These are phyloP conservation scores for Spinus pinus DNA, from an alignment of 2,797 vertebrate species.

Conservation along the genomic window DNA sequence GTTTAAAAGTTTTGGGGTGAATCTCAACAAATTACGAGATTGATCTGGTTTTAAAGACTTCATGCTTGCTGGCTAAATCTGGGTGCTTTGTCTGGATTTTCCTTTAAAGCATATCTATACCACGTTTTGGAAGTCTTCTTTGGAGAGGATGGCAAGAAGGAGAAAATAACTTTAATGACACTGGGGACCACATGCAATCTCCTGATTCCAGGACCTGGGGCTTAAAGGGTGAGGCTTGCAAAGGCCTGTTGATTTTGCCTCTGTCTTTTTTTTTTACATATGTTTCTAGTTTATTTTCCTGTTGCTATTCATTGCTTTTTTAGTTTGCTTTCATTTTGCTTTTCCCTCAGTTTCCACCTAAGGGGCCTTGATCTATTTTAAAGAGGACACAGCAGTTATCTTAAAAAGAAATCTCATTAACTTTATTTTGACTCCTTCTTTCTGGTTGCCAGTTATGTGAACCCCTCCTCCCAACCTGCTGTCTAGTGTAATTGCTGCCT, in stretches of 20 bases:
- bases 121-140: background rate
- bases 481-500: background rate
- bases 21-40: background rate
- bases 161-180: background rate
- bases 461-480: background rate
- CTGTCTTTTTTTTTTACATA: background rate
- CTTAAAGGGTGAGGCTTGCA: background rate
- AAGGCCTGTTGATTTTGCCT: background rate
- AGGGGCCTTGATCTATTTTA: background rate
- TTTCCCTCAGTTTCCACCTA: background rate
- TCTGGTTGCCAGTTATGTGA: background rate
- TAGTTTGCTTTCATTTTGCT: background rate
- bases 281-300: constrained; percentile 11
- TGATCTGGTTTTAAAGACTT: background rate
- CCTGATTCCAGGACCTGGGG: background rate
- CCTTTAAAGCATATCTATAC: background rate
- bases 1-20: background rate
- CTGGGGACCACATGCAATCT: background rate
- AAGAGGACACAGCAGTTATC: background rate
- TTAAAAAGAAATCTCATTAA: background rate
- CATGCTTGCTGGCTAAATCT: background rate
- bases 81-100: background rate
- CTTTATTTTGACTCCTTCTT: background rate
- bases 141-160: background rate
- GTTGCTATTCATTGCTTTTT: background rate